phyloP scores from a whole-genome alignment of 2,888 invertebrate genomes.

The Lochmaea capreae region DNA sequence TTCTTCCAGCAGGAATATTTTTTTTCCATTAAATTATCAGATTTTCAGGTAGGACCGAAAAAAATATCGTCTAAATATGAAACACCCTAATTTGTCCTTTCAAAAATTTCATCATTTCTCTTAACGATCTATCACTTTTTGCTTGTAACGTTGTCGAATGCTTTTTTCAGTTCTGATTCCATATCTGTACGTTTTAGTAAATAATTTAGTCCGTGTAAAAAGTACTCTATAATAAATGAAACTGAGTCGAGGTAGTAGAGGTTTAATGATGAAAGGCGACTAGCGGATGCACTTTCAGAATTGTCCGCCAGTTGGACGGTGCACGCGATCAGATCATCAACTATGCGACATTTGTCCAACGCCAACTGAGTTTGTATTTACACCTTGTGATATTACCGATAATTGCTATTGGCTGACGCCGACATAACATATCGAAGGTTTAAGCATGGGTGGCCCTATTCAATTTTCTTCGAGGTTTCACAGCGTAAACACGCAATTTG shows the following conservation, averaged over 20 bases:
- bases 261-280: constrained; percentile 55
- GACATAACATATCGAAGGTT: constrained; percentile 23
- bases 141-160: no score
- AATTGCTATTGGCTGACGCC: constrained; percentile 36
- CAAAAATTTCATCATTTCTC: no score
- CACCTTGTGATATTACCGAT: constrained; percentile 50
- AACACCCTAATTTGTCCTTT: no score
- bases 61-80: no score
- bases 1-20: no score
- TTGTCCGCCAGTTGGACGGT: constrained; percentile 53
- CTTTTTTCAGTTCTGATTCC: no score
- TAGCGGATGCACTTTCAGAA: constrained; percentile 55
- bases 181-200: constrained; percentile 11
- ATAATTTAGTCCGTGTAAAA: constrained; percentile 37
- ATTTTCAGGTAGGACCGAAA: no score
- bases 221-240: constrained; percentile 40
- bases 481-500: not conserved
- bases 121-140: no score
- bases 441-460: not conserved
- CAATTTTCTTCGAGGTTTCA: not conserved
- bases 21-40: no score
- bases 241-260: constrained; percentile 44
- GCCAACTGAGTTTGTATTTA: constrained; percentile 53
- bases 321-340: constrained; percentile 59
- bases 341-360: constrained; percentile 55